These are phyloP conservation scores for Nematolebias whitei DNA, from an alignment of 2,113 vertebrate genomes.

Conservation along the genomic window DNA sequence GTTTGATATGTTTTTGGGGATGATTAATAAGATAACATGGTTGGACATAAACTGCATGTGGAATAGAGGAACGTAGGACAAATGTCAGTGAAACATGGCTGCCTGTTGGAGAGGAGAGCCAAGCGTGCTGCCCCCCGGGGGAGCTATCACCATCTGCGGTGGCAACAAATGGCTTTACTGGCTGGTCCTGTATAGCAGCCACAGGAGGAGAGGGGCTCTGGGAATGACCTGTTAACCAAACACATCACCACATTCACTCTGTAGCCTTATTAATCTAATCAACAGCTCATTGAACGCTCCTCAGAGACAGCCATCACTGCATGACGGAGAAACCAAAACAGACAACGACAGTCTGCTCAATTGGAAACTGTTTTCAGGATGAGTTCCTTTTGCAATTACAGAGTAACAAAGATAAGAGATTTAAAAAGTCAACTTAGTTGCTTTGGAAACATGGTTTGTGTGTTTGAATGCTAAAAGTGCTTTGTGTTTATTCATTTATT, in stretches of 20 bases:
- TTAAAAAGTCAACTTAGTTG: conserved; percentile 23
- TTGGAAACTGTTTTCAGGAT: conserved; percentile 36
- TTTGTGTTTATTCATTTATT: conserved; percentile 13
- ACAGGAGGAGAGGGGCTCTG: conserved; percentile 55
- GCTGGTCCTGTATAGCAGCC: conserved; percentile 45
- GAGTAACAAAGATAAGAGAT: conserved; percentile 20
- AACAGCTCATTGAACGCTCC: conserved; percentile 64
- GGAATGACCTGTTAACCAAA: conserved; percentile 73
- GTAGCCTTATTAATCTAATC: conserved; percentile 76
- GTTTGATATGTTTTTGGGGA: conserved; percentile 38
- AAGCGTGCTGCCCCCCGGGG: conserved; percentile 48
- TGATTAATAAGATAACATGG: conserved; percentile 45
- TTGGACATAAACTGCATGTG: conserved; percentile 24
- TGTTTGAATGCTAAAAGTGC: conserved; percentile 24
- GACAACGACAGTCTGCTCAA: conserved; percentile 60
- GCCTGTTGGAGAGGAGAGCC: conserved; percentile 50
- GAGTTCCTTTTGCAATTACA: conserved; percentile 51
- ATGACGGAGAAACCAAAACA: conserved; percentile 50
- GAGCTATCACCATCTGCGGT: conserved; percentile 61
- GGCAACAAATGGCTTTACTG: conserved; percentile 70
- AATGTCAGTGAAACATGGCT: conserved; percentile 48
- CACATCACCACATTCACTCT: conserved; percentile 74
- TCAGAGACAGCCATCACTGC: conserved; percentile 60
- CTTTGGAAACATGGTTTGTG: conserved; percentile 26
- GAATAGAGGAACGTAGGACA: conserved; percentile 21